Base-by-base conservation (phyloP, 2,797 vertebrate species). In the Poeciliopsis paucimaculata region DNA sequence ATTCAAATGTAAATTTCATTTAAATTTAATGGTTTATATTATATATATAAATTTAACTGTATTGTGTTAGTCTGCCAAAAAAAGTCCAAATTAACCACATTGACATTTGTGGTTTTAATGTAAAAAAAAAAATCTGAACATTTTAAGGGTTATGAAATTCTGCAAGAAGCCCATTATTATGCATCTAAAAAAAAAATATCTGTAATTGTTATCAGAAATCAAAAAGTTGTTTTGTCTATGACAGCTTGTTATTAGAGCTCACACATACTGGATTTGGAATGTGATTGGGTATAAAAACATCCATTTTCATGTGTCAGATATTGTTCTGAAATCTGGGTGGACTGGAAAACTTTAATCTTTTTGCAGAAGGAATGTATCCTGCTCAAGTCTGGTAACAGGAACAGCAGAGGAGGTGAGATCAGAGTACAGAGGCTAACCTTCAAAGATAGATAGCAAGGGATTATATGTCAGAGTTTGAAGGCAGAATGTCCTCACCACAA, bases 281-380 rank as follows among this genome's bases (percentile, higher is more conserved):
- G 78, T 20, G n/a, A 73, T 71, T 60, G 13, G 26, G 82, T 51
- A 43, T 77, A 18, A 46, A 76, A 20, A 70, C 15, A 39, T 71
- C 74, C 73, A 46, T 72, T 81, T 62, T 66, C 77, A 73, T 77
- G 87, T 89, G 87, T 77, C 87, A 77, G n/a, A 73, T 9, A 62
- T 57, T 60, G 12, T 82, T 78, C 66, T 76, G 43, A 86, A 86
- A 75, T 28, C 55, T 23, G 62, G 66, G 20, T 34, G 16, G 57
- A 26, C 46, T 43, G 57, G 28, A 66, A 77, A 66, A 87, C 86
- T 89, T 86, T 91, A 91, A 92, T 92, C 87, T 80, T 88, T 76
- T 71, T 93, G 89, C 93, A 95, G 95, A 94, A 93, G 92, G 82
- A 77, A 91, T 88, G 81, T 86, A 87, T 94, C 89, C 88, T 88